Conservation (phyloP, 2,797 vertebrate genomes). For the Remorina albescens region DNA sequence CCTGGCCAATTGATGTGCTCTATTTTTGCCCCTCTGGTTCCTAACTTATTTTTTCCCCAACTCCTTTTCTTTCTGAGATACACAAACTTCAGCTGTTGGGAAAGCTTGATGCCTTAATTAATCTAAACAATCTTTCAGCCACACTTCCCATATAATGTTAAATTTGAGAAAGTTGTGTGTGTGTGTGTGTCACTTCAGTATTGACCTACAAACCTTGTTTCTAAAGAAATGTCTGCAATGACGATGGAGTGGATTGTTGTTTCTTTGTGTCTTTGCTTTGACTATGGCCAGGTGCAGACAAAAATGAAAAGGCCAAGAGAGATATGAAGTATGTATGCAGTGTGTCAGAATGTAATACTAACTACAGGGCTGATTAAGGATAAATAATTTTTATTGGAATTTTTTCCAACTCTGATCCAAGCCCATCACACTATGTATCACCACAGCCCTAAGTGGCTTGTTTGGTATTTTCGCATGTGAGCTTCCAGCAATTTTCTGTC, state of each 20-base stretch:
- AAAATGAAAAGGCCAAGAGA: conserved; percentile 4
- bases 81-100: conserved; percentile 45
- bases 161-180: conserved; percentile 25
- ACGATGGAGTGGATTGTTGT: conserved; percentile 56
- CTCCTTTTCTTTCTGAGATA: conserved; percentile 26
- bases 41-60: conserved; percentile 26
- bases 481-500: not conserved
- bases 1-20: conserved; percentile 61
- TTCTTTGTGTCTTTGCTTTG: conserved; percentile 26
- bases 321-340: conserved; percentile 4
- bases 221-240: conserved; percentile 23
- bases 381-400: not conserved
- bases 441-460: not conserved
- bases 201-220: not conserved
- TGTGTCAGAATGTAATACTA: conserved; percentile 1
- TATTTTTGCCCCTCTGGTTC: conserved; percentile 47
- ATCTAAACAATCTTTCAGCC: conserved; percentile 58
- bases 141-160: conserved; percentile 24
- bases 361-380: not conserved
- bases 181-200: conserved; percentile 43
- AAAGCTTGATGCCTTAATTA: conserved; percentile 64
- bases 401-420: not conserved
- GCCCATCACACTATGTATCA: too few species aligned
- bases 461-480: not conserved
- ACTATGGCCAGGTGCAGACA: not conserved